phyloP scores from a whole-genome alignment of 2,113 vertebrate species.

The Machaerirhynchus nigripectus region DNA sequence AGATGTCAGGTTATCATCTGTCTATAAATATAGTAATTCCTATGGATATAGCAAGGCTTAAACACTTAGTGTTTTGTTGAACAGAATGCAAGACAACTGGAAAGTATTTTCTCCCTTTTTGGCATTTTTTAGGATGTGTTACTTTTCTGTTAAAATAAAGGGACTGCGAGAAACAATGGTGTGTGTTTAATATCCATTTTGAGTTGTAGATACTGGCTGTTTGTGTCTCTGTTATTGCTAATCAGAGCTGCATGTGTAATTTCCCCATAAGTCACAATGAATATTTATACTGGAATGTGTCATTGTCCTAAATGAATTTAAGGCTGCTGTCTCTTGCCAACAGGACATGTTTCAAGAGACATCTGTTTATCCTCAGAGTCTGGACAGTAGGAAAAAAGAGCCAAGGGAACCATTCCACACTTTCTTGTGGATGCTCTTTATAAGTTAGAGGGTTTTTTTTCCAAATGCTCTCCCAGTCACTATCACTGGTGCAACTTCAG shows the following conservation, averaged over 20 bases:
- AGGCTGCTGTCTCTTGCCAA: neutral
- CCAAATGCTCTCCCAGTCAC: neutral
- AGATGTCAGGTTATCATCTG: neutral
- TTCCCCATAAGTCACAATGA: conserved; percentile 15
- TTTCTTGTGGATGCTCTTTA: neutral
- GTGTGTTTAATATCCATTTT: neutral
- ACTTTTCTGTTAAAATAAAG: neutral
- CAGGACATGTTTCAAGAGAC: neutral
- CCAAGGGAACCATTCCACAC: neutral
- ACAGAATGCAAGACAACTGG: neutral
- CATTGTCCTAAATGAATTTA: conserved; percentile 46
- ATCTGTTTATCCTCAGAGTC: conserved; percentile 33
- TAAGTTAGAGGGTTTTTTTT: neutral
- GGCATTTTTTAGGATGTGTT: neutral
- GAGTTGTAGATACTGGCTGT: neutral
- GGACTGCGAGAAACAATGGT: neutral
- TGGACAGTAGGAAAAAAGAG: neutral
- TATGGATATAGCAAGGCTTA: neutral
- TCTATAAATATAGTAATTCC: neutral
- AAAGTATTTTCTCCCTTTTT: neutral
- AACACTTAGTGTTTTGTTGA: neutral
- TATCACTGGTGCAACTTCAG: neutral
- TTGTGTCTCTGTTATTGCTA: neutral
- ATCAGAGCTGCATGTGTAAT: conserved; percentile 5
- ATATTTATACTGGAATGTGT: conserved; percentile 49